Base-by-base conservation (phyloP, 2,797 vertebrate genomes). In the Triplophysa bombifrons region DNA sequence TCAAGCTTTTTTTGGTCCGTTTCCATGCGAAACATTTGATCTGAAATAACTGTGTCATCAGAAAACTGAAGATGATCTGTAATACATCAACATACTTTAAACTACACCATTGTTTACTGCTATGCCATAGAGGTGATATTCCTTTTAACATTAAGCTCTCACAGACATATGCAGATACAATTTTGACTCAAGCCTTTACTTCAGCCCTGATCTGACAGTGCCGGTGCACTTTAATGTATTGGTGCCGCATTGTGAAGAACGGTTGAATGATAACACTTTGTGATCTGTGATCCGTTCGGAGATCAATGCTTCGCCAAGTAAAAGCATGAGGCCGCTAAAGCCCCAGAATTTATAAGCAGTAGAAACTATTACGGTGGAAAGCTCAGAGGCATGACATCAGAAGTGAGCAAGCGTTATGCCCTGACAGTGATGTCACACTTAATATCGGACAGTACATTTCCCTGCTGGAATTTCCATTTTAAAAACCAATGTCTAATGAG, bases 361-460 rank as follows among this genome's bases (percentile, higher is more conserved):
- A 64, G 63, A 58, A 72, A 72, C 68, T 72, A 72, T 78, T 78
- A 69, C 76, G 72, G 70, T 22, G 53, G 38, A 73, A 80, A 56
- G 61, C 70, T 65, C 41, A 34, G 69, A 80, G 38, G 38, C 69
- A 67, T 38, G 71, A 73, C 55, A 73, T 51, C 38, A 65, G 27
- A 74, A 76, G 73, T 74, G 76, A 82, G 78, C 82, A 83, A 73
- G 70, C 58, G 69, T 64, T 56, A 69, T 74, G 73, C 48, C 58
- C 77, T 80, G 77, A 69, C 76, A 64, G 61, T 85, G 76, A 83
- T 78, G 80, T 80, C 80, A 70, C 74, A 82, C 76, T 76, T 80
- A 74, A 82, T 83, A 74, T 76, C 66, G 72, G 76, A 69, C 50
- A 17, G 65, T 64, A 46, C 63, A 56, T 78, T 70, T 70, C 27